phyloP scores from a whole-genome alignment of 2,797 vertebrate species.

The Novumbra hubbsi region DNA sequence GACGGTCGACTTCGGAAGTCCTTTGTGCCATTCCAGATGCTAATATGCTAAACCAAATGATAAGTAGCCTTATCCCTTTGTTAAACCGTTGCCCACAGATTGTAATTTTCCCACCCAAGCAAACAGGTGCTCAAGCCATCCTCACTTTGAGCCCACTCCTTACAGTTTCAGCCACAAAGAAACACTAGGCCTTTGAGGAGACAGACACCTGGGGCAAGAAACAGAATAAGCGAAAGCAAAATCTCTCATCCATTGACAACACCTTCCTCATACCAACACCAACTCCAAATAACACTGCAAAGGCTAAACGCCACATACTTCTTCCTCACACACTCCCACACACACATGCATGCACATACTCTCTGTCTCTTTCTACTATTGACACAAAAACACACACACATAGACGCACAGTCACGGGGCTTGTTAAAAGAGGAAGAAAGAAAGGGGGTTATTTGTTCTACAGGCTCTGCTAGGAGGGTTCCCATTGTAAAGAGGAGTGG shows the following conservation, averaged over 20 bases:
- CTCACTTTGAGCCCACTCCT: background rate
- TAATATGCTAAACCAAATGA: background rate
- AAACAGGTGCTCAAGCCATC: background rate
- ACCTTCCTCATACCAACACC: background rate
- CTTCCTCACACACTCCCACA: slow-evolving; percentile 3
- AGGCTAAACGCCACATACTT: background rate
- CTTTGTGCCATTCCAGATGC: background rate
- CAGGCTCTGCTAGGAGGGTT: slow-evolving; percentile 64
- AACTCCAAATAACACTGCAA: slow-evolving; percentile 22
- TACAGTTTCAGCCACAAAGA: background rate
- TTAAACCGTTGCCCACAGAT: background rate
- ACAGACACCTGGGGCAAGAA: slow-evolving; percentile 28
- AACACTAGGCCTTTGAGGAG: background rate
- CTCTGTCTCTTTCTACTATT: slow-evolving; percentile 8
- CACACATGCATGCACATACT: slow-evolving; percentile 9
- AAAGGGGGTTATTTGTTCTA: slow-evolving; percentile 68
- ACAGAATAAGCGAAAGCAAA: slow-evolving; percentile 47
- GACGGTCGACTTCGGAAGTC: background rate
- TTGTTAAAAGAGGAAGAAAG: slow-evolving; percentile 43
- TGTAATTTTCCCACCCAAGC: background rate
- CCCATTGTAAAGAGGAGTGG: slow-evolving; percentile 74
- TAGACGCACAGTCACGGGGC: slow-evolving; percentile 38
- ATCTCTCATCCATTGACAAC: slow-evolving; percentile 12
- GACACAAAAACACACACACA: slow-evolving; percentile 31
- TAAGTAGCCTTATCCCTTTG: background rate